A percentile compares a stretch with the other conserved stretches of the same genome.
Conservation (phyloP, 2,113 vertebrate species). For the Amphiprion ocellaris region DNA sequence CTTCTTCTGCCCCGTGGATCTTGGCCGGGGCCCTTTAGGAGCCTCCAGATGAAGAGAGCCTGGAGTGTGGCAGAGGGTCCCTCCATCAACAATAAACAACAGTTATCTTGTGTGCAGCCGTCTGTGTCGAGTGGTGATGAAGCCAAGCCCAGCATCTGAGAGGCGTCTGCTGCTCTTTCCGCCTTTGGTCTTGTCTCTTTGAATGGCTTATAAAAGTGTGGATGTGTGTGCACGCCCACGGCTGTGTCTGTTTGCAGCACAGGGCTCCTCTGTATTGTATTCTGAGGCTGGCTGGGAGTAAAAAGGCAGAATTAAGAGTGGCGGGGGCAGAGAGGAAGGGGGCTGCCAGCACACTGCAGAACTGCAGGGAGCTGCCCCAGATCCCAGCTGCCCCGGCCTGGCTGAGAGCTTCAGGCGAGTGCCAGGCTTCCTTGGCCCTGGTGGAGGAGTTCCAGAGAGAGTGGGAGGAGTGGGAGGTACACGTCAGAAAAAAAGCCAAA, state of each 20-base stretch:
- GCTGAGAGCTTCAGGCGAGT: constrained; percentile 76
- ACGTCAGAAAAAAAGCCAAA: constrained; percentile 64
- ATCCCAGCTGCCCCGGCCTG: constrained; percentile 85
- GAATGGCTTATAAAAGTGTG: constrained; percentile 75
- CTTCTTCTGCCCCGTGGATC: constrained; percentile 44
- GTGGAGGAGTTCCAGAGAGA: constrained; percentile 74
- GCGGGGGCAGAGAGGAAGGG: constrained; percentile 61
- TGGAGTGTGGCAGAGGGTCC: constrained; percentile 76
- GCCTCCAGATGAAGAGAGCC: constrained; percentile 73
- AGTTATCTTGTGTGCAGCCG: constrained; percentile 79
- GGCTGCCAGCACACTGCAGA: constrained; percentile 78
- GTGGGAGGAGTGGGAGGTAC: constrained; percentile 60
- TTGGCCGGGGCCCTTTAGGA: constrained; percentile 54
- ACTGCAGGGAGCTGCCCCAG: constrained; percentile 82
- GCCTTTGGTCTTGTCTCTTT: constrained; percentile 75
- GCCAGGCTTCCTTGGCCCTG: constrained; percentile 82
- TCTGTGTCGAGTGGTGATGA: constrained; percentile 76
- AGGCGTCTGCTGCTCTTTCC: constrained; percentile 78
- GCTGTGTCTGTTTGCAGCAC: constrained; percentile 71
- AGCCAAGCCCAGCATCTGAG: constrained; percentile 79
- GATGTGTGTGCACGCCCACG: constrained; percentile 65
- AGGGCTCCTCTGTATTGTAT: constrained; percentile 82
- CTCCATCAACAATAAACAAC: constrained; percentile 83
- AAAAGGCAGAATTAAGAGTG: constrained; percentile 79
- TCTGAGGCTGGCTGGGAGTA: constrained; percentile 77